phyloP scores from a whole-genome alignment of 2,797 vertebrate species.

The Gymnocypris eckloni region DNA sequence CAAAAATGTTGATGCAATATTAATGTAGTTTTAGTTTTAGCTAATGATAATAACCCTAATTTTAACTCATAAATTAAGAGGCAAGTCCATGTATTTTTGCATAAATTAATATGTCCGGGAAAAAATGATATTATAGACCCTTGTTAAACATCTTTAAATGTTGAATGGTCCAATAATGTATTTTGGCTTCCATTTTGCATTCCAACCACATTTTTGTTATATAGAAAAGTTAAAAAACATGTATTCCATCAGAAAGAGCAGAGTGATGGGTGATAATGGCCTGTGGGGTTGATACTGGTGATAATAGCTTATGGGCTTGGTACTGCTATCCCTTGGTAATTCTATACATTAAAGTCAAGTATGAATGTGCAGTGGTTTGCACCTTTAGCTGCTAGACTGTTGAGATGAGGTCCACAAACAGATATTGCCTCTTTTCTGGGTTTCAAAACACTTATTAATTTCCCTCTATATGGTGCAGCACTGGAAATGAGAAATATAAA shows the following conservation, averaged over 20 bases:
- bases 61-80: neutral
- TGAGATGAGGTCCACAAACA: constrained; percentile 36
- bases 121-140: neutral
- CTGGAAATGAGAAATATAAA: constrained; percentile 39
- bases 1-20: neutral
- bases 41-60: neutral
- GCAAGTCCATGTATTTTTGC: neutral
- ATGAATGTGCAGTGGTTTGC: constrained; percentile 48
- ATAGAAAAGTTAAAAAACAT: constrained; percentile 36
- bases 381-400: constrained; percentile 23
- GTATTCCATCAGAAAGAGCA: constrained; percentile 26
- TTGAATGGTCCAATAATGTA: neutral
- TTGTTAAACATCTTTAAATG: neutral
- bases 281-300: constrained; percentile 42
- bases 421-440: neutral
- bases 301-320: constrained; percentile 38
- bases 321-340: constrained; percentile 39
- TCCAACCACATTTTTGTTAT: constrained; percentile 15
- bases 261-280: constrained; percentile 50
- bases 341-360: constrained; percentile 41
- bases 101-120: neutral
- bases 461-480: constrained; percentile 1
- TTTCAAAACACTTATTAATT: constrained; percentile 34
- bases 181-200: constrained; percentile 7
- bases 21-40: neutral